Percentiles rank a stretch among this genome's conserved stretches.
Evolutionary conservation across 2,113 vertebrate genomes (phyloP).

Genomic region (Odobenus rosmarus): DNA sequence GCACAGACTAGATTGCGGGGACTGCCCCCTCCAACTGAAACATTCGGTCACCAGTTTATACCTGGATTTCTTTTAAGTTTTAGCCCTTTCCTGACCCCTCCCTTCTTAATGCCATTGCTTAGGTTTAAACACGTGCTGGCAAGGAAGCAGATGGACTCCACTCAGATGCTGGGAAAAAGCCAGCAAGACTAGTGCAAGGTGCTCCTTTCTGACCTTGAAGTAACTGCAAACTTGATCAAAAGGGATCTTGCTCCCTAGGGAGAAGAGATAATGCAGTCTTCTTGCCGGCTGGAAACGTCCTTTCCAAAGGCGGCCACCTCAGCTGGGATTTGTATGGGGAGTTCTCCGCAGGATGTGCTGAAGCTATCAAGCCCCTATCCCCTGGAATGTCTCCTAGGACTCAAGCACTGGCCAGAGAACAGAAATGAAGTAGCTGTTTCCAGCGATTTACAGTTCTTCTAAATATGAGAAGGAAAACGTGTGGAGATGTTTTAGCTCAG

Average conservation of each 20-base stretch:
- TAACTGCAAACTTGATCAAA: constrained; percentile 76
- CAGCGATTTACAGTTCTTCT: constrained; percentile 73
- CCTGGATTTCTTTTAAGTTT: constrained; percentile 63
- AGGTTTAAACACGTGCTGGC: constrained; percentile 76
- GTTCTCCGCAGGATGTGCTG: constrained; percentile 63
- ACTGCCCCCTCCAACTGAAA: constrained; percentile 56
- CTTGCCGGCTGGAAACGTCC: constrained; percentile 66
- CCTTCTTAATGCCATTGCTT: constrained; percentile 32
- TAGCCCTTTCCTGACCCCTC: neutral
- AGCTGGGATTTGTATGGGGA: constrained; percentile 56
- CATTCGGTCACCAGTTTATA: constrained; percentile 79
- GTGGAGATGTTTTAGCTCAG: constrained; percentile 62
- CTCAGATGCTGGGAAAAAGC: constrained; percentile 72
- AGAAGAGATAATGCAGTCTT: constrained; percentile 74
- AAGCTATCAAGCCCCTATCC: constrained; percentile 70
- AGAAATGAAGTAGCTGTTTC: constrained; percentile 78
- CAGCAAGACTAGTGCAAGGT: constrained; percentile 75
- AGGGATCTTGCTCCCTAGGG: constrained; percentile 65
- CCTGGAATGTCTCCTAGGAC: constrained; percentile 75
- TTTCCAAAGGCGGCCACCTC: constrained; percentile 69
- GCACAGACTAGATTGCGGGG: constrained; percentile 20
- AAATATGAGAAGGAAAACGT: constrained; percentile 66
- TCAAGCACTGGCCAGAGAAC: constrained; percentile 70
- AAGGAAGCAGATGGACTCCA: constrained; percentile 60
- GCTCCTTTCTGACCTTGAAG: constrained; percentile 76